Evolutionary conservation across 2,113 vertebrate genomes (phyloP).

Genomic region (Zosterops hypoxanthus): DNA sequence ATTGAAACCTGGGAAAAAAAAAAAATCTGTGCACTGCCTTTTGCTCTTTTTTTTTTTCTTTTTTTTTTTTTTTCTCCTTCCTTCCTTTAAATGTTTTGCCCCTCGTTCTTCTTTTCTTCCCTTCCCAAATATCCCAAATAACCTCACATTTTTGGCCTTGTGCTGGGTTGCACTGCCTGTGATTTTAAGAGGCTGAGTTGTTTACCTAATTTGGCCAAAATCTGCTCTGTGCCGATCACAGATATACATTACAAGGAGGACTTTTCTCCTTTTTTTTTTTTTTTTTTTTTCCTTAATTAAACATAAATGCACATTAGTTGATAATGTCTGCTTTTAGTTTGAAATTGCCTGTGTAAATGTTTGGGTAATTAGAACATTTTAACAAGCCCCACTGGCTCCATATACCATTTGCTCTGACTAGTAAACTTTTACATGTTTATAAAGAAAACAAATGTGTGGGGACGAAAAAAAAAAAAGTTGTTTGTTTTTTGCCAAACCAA

Average conservation of each 20-base stretch:
- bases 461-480: neutral
- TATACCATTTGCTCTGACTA: neutral
- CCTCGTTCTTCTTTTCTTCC: neutral
- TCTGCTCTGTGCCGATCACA: neutral
- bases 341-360: slow-evolving; percentile 5
- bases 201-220: slow-evolving; percentile 5
- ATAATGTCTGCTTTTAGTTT: slow-evolving; percentile 38
- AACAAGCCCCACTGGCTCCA: slow-evolving; percentile 52
- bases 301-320: neutral
- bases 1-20: neutral
- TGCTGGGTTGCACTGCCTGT: neutral
- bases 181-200: neutral
- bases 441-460: slow-evolving; percentile 47
- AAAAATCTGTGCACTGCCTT: neutral
- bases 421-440: slow-evolving; percentile 44
- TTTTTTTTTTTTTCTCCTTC: no score
- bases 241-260: neutral
- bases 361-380: slow-evolving; percentile 33
- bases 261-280: neutral
- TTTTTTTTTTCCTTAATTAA: neutral
- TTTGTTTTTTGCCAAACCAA: slow-evolving; percentile 35
- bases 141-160: neutral
- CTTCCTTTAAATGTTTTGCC: neutral
- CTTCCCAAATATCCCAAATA: neutral
- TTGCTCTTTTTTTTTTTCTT: no score